These are phyloP conservation scores for Chymomyza costata DNA, from an alignment of 1,140 invertebrate species.

Conservation along the genomic window DNA sequence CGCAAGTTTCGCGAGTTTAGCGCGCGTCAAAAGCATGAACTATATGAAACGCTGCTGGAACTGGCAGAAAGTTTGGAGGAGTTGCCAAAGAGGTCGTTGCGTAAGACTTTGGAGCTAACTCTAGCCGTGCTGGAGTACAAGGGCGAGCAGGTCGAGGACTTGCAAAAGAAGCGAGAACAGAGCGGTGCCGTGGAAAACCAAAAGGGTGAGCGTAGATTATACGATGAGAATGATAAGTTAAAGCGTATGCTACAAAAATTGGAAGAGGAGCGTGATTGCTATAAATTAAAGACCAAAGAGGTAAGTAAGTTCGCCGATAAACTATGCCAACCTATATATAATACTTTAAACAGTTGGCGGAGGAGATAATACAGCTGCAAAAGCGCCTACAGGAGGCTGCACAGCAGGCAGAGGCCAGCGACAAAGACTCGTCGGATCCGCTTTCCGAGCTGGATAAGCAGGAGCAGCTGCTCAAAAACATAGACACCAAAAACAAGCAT, in stretches of 20 bases:
- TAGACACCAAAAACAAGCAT: constrained; percentile 72
- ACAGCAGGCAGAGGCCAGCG: constrained; percentile 56
- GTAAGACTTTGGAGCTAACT: constrained; percentile 60
- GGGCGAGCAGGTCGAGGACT: constrained; percentile 46
- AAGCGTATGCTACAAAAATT: constrained; percentile 63
- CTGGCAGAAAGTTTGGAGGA: constrained; percentile 50
- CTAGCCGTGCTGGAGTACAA: constrained; percentile 66
- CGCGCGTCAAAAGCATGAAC: constrained; percentile 60
- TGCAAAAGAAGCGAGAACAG: constrained; percentile 11
- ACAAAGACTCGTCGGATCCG: constrained; percentile 72
- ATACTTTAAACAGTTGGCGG: constrained; percentile 33
- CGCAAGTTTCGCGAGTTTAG: constrained; percentile 65
- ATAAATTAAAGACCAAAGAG: constrained; percentile 54
- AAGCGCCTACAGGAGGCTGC: constrained; percentile 52
- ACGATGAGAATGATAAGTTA: constrained; percentile 69
- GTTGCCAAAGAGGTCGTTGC: constrained; percentile 61
- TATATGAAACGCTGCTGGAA: constrained; percentile 63
- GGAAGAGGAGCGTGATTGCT: constrained; percentile 48
- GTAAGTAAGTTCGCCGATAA: too few species aligned
- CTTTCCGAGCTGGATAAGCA: constrained; percentile 71
- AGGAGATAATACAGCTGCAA: constrained; percentile 58
- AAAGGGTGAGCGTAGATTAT: constrained; percentile 33
- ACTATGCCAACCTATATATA: background rate
- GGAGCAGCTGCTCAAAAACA: constrained; percentile 68
- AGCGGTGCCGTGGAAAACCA: constrained; percentile 20